Evolutionary conservation across 2,888 invertebrate species (phyloP).

Genomic region (Thalpophila matura): DNA sequence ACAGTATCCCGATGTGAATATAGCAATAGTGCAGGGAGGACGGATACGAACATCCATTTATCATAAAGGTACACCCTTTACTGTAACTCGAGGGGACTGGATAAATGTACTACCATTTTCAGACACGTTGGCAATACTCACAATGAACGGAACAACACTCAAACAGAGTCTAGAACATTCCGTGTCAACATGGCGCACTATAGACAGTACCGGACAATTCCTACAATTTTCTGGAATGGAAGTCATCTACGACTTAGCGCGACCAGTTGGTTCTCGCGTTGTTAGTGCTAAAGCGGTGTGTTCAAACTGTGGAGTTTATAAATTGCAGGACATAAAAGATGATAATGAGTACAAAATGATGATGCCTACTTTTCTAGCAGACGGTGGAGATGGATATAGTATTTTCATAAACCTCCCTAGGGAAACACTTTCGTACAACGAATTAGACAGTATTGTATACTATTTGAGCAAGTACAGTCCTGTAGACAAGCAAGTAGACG

Average conservation of each 20-base stretch:
- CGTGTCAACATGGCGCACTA: slow-evolving; percentile 88
- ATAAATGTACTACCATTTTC: slow-evolving; percentile 94
- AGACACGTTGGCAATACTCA: slow-evolving; percentile 92
- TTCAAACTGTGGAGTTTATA: slow-evolving; percentile 92
- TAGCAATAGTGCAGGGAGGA: slow-evolving; percentile 94
- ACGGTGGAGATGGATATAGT: slow-evolving; percentile 94
- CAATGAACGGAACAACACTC: slow-evolving; percentile 92
- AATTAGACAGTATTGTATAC: slow-evolving; percentile 82
- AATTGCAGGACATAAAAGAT: slow-evolving; percentile 89
- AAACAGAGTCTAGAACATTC: slow-evolving; percentile 93
- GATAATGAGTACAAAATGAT: slow-evolving; percentile 92
- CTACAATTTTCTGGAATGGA: slow-evolving; percentile 95
- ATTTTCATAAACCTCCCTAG: slow-evolving; percentile 82
- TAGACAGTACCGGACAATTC: slow-evolving; percentile 94
- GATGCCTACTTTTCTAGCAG: slow-evolving; percentile 92
- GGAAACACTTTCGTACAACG: slow-evolving; percentile 74
- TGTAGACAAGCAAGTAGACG: slow-evolving; percentile 91
- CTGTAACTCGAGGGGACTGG: slow-evolving; percentile 93
- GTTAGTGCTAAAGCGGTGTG: slow-evolving; percentile 92
- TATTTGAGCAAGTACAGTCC: slow-evolving; percentile 91
- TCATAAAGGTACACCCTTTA: slow-evolving; percentile 83
- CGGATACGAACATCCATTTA: slow-evolving; percentile 93
- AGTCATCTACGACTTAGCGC: slow-evolving; percentile 92
- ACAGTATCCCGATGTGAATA: slow-evolving; percentile 93
- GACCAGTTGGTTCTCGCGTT: slow-evolving; percentile 92